Evolutionary conservation across 1,140 invertebrate genomes (phyloP).

Genomic region (Drosophila virilis): DNA sequence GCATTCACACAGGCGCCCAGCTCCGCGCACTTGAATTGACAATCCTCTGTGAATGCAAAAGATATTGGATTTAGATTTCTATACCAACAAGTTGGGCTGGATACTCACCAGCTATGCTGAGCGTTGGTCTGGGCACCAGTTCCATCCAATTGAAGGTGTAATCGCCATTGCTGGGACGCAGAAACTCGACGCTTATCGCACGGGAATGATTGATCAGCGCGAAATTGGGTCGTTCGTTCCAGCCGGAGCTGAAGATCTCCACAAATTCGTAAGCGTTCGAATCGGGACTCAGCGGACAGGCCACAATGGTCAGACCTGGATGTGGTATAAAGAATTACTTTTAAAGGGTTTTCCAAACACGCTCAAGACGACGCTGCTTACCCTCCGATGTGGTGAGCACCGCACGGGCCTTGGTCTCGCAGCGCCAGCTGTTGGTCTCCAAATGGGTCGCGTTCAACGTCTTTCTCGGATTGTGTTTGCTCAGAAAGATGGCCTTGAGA

Average conservation of each 20-base stretch:
- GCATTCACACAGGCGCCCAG: conserved; percentile 94
- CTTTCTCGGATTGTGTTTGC: conserved; percentile 79
- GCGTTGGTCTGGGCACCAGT: conserved; percentile 87
- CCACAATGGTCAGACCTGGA: conserved; percentile 78
- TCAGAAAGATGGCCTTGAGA: conserved; percentile 79
- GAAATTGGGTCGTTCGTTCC: conserved; percentile 86
- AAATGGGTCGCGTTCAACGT: conserved; percentile 68
- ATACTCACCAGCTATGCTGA: conserved; percentile 74
- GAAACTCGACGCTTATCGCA: conserved; percentile 91
- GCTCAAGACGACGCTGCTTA: conserved; percentile 24
- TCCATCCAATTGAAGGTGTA: conserved; percentile 94
- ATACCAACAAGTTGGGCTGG: not conserved
- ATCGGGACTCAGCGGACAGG: conserved; percentile 77
- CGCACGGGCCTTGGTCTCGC: conserved; percentile 78
- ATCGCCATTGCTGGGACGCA: conserved; percentile 89
- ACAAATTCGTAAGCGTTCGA: conserved; percentile 78
- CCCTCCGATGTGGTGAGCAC: conserved; percentile 83
- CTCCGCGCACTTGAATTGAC: conserved; percentile 92
- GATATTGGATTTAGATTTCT: not conserved
- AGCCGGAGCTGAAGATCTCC: conserved; percentile 93
- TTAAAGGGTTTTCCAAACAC: not conserved
- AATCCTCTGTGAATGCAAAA: conserved; percentile 86
- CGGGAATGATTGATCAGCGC: conserved; percentile 85
- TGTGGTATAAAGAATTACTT: not conserved
- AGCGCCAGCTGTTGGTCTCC: conserved; percentile 62